Evolutionary conservation across 1,140 invertebrate species (phyloP).

Genomic region (Nebria ingens): DNA sequence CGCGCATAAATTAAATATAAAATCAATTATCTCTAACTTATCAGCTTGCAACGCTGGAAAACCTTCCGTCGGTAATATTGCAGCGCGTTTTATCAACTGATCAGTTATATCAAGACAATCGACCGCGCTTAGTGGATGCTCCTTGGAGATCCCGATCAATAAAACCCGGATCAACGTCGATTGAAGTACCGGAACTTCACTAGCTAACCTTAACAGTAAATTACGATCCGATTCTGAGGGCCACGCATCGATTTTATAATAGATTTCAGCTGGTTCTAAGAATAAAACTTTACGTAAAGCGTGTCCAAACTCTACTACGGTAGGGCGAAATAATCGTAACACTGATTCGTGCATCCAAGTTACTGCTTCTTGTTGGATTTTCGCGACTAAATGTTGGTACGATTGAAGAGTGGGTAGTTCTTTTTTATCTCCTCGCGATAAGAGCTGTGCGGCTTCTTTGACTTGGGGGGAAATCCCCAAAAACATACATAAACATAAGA

Average conservation of each 20-base stretch:
- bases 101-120: constrained; percentile 81
- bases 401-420: constrained; percentile 38
- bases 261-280: constrained; percentile 73
- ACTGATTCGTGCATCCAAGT: constrained; percentile 79
- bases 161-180: constrained; percentile 72
- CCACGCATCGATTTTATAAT: constrained; percentile 90
- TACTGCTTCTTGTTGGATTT: constrained; percentile 70
- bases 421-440: constrained; percentile 51
- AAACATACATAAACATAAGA: constrained; percentile 78
- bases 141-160: constrained; percentile 74
- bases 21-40: constrained; percentile 77
- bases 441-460: constrained; percentile 51
- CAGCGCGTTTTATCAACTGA: constrained; percentile 73
- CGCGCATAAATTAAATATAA: constrained; percentile 79
- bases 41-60: constrained; percentile 60
- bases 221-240: constrained; percentile 77
- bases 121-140: constrained; percentile 65
- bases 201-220: constrained; percentile 67
- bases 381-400: constrained; percentile 46
- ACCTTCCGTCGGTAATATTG: constrained; percentile 55
- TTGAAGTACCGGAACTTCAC: constrained; percentile 79
- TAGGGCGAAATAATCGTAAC: constrained; percentile 60
- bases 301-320: constrained; percentile 60
- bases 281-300: constrained; percentile 80
- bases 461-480: constrained; percentile 66